phyloP scores from a whole-genome alignment of 2,797 vertebrate genomes.

The Pantherophis vulpinus region DNA sequence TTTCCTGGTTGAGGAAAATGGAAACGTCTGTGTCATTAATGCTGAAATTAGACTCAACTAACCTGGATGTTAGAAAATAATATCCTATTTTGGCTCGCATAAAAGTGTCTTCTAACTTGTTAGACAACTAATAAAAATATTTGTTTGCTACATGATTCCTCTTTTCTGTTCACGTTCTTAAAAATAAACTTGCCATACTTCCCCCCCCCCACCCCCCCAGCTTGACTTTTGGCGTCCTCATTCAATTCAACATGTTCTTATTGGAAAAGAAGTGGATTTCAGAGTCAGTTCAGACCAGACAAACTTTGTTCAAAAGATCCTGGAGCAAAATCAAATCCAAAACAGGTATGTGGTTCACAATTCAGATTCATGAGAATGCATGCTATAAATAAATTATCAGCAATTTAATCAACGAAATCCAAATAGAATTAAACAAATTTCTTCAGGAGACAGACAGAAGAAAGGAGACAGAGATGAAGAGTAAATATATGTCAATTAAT shows the following conservation, averaged over 20 bases:
- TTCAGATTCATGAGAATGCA: neutral
- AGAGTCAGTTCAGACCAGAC: constrained; percentile 73
- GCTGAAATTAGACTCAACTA: neutral
- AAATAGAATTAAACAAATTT: neutral
- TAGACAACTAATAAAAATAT: neutral
- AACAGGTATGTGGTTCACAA: constrained; percentile 69
- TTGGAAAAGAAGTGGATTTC: constrained; percentile 78
- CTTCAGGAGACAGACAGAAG: neutral
- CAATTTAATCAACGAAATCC: neutral
- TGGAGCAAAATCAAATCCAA: constrained; percentile 77
- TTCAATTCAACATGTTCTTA: constrained; percentile 64
- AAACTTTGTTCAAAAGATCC: constrained; percentile 62
- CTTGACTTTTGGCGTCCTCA: constrained; percentile 85
- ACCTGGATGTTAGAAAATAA: neutral
- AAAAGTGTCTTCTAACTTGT: neutral
- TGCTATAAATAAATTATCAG: neutral
- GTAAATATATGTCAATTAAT: neutral
- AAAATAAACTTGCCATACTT: neutral
- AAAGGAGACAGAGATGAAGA: neutral
- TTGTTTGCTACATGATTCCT: neutral
- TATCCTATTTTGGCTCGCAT: neutral
- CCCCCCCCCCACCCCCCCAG: constrained; percentile 56
- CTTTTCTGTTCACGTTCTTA: neutral
- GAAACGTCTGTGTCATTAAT: neutral
- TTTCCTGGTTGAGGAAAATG: neutral